These are phyloP conservation scores for Ceratosolen solmsi DNA, from an alignment of 1,140 invertebrate genomes.

Conservation along the genomic window DNA sequence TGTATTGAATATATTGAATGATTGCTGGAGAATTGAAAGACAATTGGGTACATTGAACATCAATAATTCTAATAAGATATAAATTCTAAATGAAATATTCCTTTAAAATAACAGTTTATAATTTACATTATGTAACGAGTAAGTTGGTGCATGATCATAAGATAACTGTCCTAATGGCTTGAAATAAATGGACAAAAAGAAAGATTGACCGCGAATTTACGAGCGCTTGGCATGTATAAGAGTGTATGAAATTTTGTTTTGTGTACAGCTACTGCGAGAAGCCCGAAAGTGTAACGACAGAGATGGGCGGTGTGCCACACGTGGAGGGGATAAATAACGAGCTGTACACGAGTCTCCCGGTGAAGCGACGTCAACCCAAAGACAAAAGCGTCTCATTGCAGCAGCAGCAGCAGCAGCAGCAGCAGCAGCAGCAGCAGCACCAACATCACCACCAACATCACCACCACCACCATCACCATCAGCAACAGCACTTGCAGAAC, in stretches of 20 bases:
- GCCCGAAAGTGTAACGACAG: constrained; percentile 74
- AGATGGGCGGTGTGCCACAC: constrained; percentile 77
- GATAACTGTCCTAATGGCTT: too few species aligned
- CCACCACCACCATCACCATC: constrained; percentile 53
- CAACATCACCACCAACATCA: constrained; percentile 57
- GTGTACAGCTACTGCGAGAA: constrained; percentile 76
- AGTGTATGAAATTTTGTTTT: constrained; percentile 2
- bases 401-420: constrained; percentile 56
- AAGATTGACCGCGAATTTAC: too few species aligned
- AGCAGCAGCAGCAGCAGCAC: neutral
- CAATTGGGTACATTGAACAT: too few species aligned
- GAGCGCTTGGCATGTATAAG: neutral
- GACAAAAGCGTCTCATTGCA: constrained; percentile 59
- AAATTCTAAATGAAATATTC: too few species aligned
- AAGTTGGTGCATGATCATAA: too few species aligned
- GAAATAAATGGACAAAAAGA: too few species aligned
- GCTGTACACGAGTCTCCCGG: constrained; percentile 81
- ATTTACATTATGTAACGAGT: too few species aligned
- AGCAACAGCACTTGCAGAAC: constrained; percentile 61
- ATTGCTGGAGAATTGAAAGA: too few species aligned
- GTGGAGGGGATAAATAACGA: constrained; percentile 83
- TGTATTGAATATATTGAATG: too few species aligned
- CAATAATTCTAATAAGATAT: too few species aligned
- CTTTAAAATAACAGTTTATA: too few species aligned
- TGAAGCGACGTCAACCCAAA: constrained; percentile 77